These are phyloP conservation scores for Helogale parvula DNA, from an alignment of 2,113 vertebrate genomes.

Conservation along the genomic window DNA sequence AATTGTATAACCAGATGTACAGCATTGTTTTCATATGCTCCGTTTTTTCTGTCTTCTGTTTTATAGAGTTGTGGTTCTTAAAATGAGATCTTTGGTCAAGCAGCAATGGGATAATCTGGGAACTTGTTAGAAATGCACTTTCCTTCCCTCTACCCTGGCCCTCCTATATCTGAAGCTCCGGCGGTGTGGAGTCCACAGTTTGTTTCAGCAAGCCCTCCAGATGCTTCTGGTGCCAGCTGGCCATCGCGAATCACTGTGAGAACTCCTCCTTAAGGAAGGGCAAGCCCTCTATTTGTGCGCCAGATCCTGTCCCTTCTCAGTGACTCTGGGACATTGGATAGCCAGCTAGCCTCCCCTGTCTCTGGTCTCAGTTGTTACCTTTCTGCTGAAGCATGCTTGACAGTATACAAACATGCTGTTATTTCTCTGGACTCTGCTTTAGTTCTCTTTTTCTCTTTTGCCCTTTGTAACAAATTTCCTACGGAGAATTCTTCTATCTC, in stretches of 20 bases:
- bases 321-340: background rate
- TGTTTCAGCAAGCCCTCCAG: background rate
- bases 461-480: background rate
- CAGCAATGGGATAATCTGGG: background rate
- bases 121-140: conserved; percentile 13
- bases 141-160: background rate
- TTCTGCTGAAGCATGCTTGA: background rate
- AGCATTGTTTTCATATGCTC: background rate
- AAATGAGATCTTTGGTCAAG: background rate
- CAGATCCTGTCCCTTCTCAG: background rate
- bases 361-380: background rate
- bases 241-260: background rate
- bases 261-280: background rate
- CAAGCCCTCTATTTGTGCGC: background rate
- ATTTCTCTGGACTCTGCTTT: background rate
- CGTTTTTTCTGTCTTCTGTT: background rate
- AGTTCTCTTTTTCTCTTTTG: background rate
- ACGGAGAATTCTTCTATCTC: background rate
- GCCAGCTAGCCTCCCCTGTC: background rate
- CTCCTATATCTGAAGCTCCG: background rate
- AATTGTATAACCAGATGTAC: background rate
- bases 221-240: background rate
- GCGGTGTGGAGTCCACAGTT: background rate
- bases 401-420: background rate
- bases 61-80: background rate